phyloP scores from a whole-genome alignment of 2,888 invertebrate genomes.

The Oligia fasciuncula region DNA sequence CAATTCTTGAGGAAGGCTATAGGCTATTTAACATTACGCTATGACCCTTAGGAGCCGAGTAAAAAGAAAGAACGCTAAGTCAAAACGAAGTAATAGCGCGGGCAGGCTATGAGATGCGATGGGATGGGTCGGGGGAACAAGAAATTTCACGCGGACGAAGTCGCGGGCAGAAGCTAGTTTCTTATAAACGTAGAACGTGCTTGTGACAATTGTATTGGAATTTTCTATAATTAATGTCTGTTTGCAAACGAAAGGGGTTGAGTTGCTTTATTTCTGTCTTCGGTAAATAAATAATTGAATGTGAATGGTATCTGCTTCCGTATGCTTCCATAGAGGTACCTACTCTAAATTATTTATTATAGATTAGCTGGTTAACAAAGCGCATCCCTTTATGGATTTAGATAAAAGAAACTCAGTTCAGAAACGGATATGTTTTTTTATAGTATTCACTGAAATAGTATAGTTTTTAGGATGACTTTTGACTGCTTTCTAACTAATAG shows the following conservation, averaged over 20 bases:
- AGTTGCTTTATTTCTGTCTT: background rate
- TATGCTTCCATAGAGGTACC: no score
- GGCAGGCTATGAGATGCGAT: no score
- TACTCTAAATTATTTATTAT: background rate
- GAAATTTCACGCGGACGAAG: no score
- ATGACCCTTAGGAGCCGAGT: no score
- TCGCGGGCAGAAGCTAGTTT: background rate
- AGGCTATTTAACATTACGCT: no score
- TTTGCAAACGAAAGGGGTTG: constrained; percentile 4
- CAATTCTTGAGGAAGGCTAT: no score
- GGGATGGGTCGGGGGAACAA: no score
- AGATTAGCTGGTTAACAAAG: background rate
- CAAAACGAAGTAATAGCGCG: no score
- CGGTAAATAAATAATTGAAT: constrained; percentile 16
- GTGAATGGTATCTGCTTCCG: background rate
- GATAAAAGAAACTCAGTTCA: background rate
- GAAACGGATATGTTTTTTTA: background rate
- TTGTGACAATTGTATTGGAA: constrained; percentile 22
- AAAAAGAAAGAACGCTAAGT: no score
- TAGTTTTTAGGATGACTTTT: background rate
- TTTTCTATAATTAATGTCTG: constrained; percentile 25
- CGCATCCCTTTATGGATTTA: background rate
- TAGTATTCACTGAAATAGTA: background rate
- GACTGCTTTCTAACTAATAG: background rate
- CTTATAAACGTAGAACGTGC: constrained; percentile 33